These are phyloP conservation scores for Drosophila mojavensis DNA, from an alignment of 1,140 invertebrate genomes.

Conservation along the genomic window DNA sequence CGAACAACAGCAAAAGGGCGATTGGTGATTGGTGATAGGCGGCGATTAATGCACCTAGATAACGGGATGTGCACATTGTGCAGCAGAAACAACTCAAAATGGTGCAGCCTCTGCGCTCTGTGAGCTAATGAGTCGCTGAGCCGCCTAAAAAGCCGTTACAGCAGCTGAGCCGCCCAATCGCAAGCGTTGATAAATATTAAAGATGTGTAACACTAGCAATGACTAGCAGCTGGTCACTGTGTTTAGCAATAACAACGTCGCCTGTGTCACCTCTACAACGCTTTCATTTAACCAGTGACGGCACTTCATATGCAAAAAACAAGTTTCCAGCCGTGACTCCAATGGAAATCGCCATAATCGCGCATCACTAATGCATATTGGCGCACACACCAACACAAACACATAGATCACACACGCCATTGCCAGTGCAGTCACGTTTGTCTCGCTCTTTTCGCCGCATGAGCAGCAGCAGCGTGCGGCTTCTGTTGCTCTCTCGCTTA, in stretches of 20 bases:
- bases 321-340: neutral
- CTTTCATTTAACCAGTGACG: neutral
- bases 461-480: slow-evolving; percentile 9
- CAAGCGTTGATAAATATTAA: neutral
- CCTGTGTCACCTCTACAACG: neutral
- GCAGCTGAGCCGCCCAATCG: slow-evolving; percentile 6
- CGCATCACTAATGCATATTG: slow-evolving; percentile 46
- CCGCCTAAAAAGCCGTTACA: slow-evolving; percentile 15
- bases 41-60: slow-evolving; percentile 71
- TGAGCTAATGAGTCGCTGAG: slow-evolving; percentile 39
- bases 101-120: slow-evolving; percentile 1
- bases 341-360: neutral
- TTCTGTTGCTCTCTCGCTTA: slow-evolving; percentile 1
- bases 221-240: too few species aligned
- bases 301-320: slow-evolving; percentile 2
- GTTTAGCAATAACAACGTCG: too few species aligned
- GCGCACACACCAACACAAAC: slow-evolving; percentile 16
- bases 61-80: slow-evolving; percentile 31
- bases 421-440: slow-evolving; percentile 8
- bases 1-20: slow-evolving; percentile 33
- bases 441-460: slow-evolving; percentile 13
- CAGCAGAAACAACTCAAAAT: neutral
- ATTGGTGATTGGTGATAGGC: slow-evolving; percentile 13
- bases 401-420: slow-evolving; percentile 34
- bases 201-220: slow-evolving; percentile 13